Evolutionary conservation across 1,140 invertebrate species (phyloP).

Genomic region (Aphaenogaster floridana): DNA sequence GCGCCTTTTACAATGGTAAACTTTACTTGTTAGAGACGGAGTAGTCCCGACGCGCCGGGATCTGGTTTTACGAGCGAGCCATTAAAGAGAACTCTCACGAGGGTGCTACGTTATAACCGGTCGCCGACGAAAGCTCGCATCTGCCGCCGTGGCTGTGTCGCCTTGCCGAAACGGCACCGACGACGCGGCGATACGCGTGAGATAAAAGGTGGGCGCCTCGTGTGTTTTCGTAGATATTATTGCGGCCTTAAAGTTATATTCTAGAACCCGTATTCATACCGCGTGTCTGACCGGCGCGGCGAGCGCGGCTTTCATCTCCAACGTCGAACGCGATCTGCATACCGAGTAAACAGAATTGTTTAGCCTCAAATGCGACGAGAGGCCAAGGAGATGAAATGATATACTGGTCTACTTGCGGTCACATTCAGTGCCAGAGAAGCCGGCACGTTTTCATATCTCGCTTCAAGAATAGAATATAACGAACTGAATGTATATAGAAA

Average conservation of each 20-base stretch:
- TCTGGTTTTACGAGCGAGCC: conserved; percentile 48
- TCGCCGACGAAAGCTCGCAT: conserved; percentile 56
- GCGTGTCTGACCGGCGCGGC: not conserved
- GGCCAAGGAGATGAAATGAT: not conserved
- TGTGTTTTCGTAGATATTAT: not conserved
- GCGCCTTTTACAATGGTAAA: conserved; percentile 16
- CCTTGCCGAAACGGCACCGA: not conserved
- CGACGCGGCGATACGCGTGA: not conserved
- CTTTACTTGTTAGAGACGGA: not conserved
- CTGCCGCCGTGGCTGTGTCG: conserved; percentile 24
- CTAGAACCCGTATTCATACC: conserved; percentile 1
- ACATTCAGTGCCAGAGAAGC: not conserved
- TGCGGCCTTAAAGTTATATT: not conserved
- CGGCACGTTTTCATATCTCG: not conserved
- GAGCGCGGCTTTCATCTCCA: conserved; percentile 3
- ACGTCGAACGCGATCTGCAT: conserved; percentile 20
- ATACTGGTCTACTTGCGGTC: not conserved
- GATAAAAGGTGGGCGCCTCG: conserved; percentile 1
- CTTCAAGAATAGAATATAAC: not conserved
- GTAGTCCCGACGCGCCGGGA: not conserved
- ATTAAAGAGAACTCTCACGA: conserved; percentile 46
- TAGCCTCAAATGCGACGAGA: not conserved
- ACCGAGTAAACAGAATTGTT: conserved; percentile 12
- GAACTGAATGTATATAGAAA: not conserved
- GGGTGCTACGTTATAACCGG: conserved; percentile 55